Conservation (phyloP, 2,797 vertebrate species). For the Lemur catta region DNA sequence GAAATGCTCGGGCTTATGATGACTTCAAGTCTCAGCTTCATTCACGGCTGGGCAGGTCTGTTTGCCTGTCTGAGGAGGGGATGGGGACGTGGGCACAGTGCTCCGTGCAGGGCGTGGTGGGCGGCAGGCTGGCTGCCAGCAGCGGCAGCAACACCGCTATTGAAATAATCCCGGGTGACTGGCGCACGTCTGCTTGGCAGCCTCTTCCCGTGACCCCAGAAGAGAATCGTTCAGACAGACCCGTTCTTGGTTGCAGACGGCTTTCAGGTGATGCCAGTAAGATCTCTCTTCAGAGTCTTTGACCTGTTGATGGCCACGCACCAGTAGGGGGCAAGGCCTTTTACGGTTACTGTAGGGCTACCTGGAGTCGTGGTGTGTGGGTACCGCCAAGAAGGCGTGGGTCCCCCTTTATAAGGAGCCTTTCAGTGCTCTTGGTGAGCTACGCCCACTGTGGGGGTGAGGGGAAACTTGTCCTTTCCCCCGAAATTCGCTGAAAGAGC, state of each 20-base stretch:
- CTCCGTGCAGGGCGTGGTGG: fast-evolving
- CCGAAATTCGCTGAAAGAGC: too few species aligned
- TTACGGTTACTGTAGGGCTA: background rate
- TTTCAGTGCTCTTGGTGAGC: background rate
- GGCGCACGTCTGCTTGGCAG: too few species aligned
- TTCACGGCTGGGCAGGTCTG: background rate
- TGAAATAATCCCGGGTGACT: background rate
- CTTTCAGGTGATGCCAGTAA: background rate
- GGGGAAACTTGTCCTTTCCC: too few species aligned
- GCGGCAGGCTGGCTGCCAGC: background rate
- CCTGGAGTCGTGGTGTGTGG: fast-evolving
- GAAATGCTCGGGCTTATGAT: background rate
- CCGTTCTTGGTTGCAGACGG: too few species aligned
- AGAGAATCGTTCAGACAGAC: background rate
- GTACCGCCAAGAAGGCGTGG: background rate
- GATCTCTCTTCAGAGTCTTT: background rate
- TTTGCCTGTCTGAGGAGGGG: background rate
- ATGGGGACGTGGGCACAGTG: fast-evolving
- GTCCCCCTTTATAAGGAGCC: background rate
- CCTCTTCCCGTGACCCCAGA: background rate
- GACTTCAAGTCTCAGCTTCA: background rate
- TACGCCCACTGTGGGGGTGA: background rate
- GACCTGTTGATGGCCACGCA: background rate
- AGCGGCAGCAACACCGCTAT: background rate
- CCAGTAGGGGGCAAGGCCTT: background rate